A percentile compares a stretch with the other conserved stretches of the same genome.
These are phyloP conservation scores for Rhodeus uyekii DNA, from an alignment of 2,797 vertebrate species.

Conservation along the genomic window DNA sequence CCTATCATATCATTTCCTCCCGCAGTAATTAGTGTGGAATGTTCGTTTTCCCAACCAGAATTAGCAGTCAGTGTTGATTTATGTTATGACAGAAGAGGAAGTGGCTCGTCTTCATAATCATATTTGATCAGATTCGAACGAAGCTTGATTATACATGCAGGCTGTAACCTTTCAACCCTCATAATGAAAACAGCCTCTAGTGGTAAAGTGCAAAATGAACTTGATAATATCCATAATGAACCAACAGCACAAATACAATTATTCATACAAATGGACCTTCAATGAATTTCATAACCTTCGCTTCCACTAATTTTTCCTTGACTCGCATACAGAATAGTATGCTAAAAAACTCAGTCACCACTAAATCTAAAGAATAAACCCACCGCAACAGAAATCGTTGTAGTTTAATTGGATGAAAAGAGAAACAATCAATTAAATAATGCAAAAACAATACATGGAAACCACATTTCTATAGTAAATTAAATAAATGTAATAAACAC, in stretches of 20 bases:
- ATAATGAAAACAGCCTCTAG: neutral
- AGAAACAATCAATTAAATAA: neutral
- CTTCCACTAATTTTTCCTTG: neutral
- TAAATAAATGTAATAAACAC: neutral
- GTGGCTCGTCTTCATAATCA: neutral
- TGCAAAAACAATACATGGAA: neutral
- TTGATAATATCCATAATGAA: neutral
- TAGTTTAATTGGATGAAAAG: neutral
- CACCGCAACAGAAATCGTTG: neutral
- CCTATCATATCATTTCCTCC: slow-evolving; percentile 29
- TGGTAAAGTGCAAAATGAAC: neutral
- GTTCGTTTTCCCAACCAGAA: slow-evolving; percentile 38
- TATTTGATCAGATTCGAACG: neutral
- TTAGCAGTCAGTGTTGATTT: slow-evolving; percentile 41
- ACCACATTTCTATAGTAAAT: neutral
- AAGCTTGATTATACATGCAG: neutral
- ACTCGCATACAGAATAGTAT: neutral
- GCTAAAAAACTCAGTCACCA: neutral
- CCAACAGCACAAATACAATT: neutral
- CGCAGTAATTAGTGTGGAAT: slow-evolving; percentile 33
- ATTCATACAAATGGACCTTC: neutral
- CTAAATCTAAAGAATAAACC: neutral
- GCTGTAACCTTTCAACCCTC: neutral
- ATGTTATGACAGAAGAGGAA: slow-evolving; percentile 21
- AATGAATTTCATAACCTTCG: neutral